phyloP scores from a whole-genome alignment of 2,113 vertebrate species.

The Sterna hirundo region DNA sequence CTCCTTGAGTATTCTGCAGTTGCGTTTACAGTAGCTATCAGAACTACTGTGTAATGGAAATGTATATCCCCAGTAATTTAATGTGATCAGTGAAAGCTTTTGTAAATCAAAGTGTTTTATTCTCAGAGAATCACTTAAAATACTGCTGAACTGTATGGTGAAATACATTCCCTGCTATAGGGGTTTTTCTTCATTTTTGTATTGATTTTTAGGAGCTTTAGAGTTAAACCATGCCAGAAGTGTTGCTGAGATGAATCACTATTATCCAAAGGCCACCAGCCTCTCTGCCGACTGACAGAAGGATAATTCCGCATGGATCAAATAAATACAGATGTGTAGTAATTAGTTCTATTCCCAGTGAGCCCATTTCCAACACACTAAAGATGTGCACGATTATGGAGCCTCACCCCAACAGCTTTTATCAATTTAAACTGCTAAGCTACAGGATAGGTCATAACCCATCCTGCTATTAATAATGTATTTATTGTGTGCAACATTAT shows the following conservation, averaged over 20 bases:
- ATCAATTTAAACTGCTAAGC: constrained; percentile 97
- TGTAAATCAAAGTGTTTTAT: constrained; percentile 50
- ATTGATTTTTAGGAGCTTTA: constrained; percentile 90
- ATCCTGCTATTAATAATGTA: constrained; percentile 93
- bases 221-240: constrained; percentile 91
- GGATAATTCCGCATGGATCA: constrained; percentile 98
- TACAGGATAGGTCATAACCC: constrained; percentile 96
- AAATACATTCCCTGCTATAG: constrained; percentile 10
- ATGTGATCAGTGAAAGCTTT: constrained; percentile 38
- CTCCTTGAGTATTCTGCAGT: background rate
- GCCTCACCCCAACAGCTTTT: constrained; percentile 94
- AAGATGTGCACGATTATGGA: constrained; percentile 93
- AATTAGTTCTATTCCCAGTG: constrained; percentile 99
- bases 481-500: constrained; percentile 84
- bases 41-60: constrained; percentile 10
- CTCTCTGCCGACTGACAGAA: constrained; percentile 95
- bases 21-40: background rate
- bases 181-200: constrained; percentile 75
- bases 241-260: constrained; percentile 95
- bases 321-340: constrained; percentile 99
- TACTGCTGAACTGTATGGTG: background rate
- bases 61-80: constrained; percentile 5
- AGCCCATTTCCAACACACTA: constrained; percentile 93
- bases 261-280: constrained; percentile 91
- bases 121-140: constrained; percentile 17